These are phyloP conservation scores for Eriosoma lanigerum DNA, from an alignment of 1,140 invertebrate genomes.

Conservation along the genomic window DNA sequence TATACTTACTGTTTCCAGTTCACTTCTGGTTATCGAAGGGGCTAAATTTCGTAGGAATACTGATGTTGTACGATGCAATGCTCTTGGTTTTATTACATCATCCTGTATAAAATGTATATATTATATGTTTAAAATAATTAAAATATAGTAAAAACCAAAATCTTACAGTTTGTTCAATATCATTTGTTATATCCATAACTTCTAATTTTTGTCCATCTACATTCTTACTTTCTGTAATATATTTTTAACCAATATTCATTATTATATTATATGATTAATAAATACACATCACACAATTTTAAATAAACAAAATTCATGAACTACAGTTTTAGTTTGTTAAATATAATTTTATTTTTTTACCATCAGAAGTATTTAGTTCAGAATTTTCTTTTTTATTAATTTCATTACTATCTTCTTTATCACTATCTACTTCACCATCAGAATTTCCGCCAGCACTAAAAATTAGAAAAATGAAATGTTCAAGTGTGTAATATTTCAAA, in stretches of 20 bases:
- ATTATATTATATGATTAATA: too few relatives aligned
- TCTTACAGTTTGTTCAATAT: slow-evolving; percentile 40
- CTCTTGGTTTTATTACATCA: slow-evolving; percentile 64
- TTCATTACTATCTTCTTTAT: slow-evolving; percentile 54
- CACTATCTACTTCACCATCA: slow-evolving; percentile 54
- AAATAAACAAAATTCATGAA: too few relatives aligned
- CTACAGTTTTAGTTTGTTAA: too few relatives aligned
- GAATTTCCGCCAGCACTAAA: slow-evolving; percentile 53
- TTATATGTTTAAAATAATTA: slow-evolving; percentile 1
- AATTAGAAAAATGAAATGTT: not conserved
- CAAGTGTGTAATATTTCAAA: too few relatives aligned
- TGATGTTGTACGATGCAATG: slow-evolving; percentile 90
- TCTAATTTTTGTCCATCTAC: slow-evolving; percentile 36
- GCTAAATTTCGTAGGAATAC: slow-evolving; percentile 96
- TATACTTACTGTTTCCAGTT: slow-evolving; percentile 86
- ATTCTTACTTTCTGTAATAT: slow-evolving; percentile 14
- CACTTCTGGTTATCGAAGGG: slow-evolving; percentile 92
- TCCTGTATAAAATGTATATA: slow-evolving; percentile 51
- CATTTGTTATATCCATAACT: slow-evolving; percentile 43
- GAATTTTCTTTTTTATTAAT: slow-evolving; percentile 56
- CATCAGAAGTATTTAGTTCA: slow-evolving; percentile 58
- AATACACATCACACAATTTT: too few relatives aligned
- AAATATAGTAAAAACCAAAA: not conserved
- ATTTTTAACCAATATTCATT: too few relatives aligned
- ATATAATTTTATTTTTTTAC: too few relatives aligned